Evolutionary conservation across 2,888 invertebrate species (phyloP), one percentile per base, ranked within the genome.

Genomic region (Torymus texanus): DNA sequence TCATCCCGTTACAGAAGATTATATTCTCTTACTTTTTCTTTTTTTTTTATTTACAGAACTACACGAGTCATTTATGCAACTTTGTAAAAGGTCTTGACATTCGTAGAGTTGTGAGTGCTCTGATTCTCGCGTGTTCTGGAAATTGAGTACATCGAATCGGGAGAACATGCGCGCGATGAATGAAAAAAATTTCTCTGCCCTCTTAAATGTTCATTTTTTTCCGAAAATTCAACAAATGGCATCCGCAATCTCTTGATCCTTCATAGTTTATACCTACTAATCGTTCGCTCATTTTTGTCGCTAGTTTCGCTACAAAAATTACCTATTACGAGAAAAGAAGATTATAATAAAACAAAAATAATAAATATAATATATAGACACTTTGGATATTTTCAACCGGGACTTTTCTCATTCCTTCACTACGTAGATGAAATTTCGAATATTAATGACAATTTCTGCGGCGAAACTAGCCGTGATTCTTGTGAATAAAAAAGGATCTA

Each of bases 1-100:
- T 71, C 53, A 78, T 78, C 70, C 75, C 74, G 85, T 87, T 87
- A 87, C 85, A 86, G 84, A 87, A 86, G 87, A 78, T 87, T 86
- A 86, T 87, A 87, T 75, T 75, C 73, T 72, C 55, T 74, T 74
- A 24, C 62, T 76, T 74, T 70, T 61, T 79, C 62, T 67, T 77
- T 67, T 70, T 29, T 50, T 74, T 78, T 70, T 75, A 71, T 77
- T 77, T 70, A 77, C 70, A 77, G 77, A 80, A 74, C 80, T 74
- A 73, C 80, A 80, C 77, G 78, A 78, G 53, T 75, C 59, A 61
- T 79, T 76, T 66, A 51, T 67, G 41, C 66, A 41, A 41, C 75
- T 56, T 75, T 80, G 80, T 65, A 74, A 73, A 78, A 78, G 75
- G 78, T 83, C 81, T 82, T 72, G 71, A 79, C 72, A 70, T 81